A percentile compares a stretch with the other conserved stretches of the same genome.
Evolutionary conservation across 2,113 vertebrate genomes (phyloP).

Genomic region (Tragelaphus imberbis): DNA sequence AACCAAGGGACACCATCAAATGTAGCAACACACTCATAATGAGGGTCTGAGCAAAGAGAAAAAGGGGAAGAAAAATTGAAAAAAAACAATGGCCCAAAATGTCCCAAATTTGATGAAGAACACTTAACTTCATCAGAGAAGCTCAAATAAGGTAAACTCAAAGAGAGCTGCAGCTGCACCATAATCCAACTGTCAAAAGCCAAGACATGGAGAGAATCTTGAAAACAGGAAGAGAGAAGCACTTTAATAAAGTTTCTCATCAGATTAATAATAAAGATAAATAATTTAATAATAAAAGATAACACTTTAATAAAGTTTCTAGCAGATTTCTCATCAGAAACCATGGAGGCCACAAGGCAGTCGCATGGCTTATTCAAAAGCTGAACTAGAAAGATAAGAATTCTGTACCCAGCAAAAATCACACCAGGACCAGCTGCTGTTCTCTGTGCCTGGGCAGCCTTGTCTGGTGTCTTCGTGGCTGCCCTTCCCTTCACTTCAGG

Average conservation of each 20-base stretch:
- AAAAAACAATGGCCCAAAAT: not conserved
- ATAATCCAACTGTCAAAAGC: not conserved
- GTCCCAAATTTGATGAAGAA: not conserved
- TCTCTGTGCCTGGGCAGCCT: not conserved
- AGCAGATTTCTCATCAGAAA: not conserved
- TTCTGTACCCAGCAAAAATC: not conserved
- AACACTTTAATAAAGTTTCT: not conserved
- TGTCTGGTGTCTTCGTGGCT: fast-evolving
- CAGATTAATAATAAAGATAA: too few species aligned
- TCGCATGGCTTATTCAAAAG: not conserved
- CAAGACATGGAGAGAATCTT: not conserved
- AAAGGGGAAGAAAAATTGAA: not conserved
- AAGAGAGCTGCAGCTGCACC: not conserved
- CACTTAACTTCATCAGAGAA: not conserved
- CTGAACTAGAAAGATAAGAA: not conserved
- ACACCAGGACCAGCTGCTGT: fast-evolving
- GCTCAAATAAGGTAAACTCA: not conserved
- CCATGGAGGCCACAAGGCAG: not conserved
- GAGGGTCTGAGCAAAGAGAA: not conserved
- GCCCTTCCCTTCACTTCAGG: too few species aligned
- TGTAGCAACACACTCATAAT: fast-evolving
- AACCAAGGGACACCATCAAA: not conserved
- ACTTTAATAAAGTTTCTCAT: not conserved
- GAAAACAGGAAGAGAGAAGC: not conserved
- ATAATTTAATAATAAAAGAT: too few species aligned